Conservation (phyloP, 2,888 invertebrate species). For the Deroplatys truncata region DNA sequence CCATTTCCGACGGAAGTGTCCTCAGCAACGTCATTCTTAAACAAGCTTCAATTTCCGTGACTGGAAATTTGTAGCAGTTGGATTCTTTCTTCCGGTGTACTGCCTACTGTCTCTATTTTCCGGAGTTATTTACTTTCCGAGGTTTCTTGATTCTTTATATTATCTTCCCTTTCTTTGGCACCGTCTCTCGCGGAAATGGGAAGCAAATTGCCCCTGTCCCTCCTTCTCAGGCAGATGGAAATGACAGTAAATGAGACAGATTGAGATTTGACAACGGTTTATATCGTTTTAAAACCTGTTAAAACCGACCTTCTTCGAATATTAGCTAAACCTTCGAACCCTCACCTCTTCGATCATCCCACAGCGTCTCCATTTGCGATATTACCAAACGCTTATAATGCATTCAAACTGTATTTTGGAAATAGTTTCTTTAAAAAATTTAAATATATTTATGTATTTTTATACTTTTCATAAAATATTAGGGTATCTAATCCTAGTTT, state of each 20-base stretch:
- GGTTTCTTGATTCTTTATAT: not conserved
- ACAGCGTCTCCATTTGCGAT: too few species aligned
- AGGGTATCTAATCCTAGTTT: too few species aligned
- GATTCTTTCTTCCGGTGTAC: not conserved
- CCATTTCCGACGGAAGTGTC: too few species aligned
- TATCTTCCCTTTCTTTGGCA: slow-evolving; percentile 12
- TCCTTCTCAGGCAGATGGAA: slow-evolving; percentile 8
- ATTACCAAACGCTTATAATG: too few species aligned
- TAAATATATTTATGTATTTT: too few species aligned
- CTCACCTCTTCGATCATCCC: too few species aligned
- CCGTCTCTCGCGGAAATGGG: slow-evolving; percentile 20
- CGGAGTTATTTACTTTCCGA: not conserved
- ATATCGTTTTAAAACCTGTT: too few species aligned
- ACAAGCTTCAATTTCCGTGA: not conserved
- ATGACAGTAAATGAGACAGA: slow-evolving; percentile 22
- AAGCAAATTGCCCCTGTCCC: slow-evolving; percentile 11
- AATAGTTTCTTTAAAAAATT: too few species aligned
- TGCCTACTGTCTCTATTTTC: not conserved
- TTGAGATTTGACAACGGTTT: not conserved
- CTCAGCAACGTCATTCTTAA: not conserved
- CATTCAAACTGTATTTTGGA: too few species aligned
- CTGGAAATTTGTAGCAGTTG: not conserved
- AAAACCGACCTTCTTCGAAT: not conserved
- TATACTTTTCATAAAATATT: too few species aligned
- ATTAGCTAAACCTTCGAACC: too few species aligned